Base-by-base conservation (phyloP, 53 echinoderm and acorn worm genomes). In the Astropecten irregularis region DNA sequence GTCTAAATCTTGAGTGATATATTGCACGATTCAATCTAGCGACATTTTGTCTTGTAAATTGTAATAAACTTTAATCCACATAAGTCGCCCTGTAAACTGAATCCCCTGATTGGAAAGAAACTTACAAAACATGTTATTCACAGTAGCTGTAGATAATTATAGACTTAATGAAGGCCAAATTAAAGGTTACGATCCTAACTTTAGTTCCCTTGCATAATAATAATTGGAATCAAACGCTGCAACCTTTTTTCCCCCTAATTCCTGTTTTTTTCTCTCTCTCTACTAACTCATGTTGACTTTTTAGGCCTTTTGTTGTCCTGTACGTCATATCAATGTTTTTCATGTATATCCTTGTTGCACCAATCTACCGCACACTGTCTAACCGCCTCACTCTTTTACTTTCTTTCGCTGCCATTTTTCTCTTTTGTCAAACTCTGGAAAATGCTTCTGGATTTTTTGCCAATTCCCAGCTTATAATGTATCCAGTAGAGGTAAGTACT, bases 381-480 rank as follows among this genome's bases (percentile, higher is more conserved):
- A 79, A 79, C 79, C 49, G 79, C 79, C 79, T 79, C 79, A 79
- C 79, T 79, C 79, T 79, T 79, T 79, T 79, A 46, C 79, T 79
- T 79, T 79, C 79, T 79, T 44, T 48, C 79, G 79, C 79, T 79
- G 79, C 79, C 79, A 47, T 79, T 79, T 82, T 88, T 88, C 88
- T 88, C 82, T 73, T 66, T 66, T 79, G 79, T 79, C 79, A 79
- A 79, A 79, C 79, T 79, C 79, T 79, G 79, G 79, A 79, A 79
- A 79, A 79, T 70, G 73, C 90, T 86, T 90, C 90, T 90, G 90
- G 90, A 85, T 70, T 91, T 88, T 95, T 84, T 81, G 67, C 83
- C 91, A 77, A 81, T 86, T 89, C 76, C 88, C 91, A 95, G 95
- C 84, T 58, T 91, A 86, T 91, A 95, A 95, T 89, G 85, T 91